Evolutionary conservation across 2,888 invertebrate genomes (phyloP), one percentile per base, ranked within the genome.

Genomic region (Lepidocyrtinus sp.): DNA sequence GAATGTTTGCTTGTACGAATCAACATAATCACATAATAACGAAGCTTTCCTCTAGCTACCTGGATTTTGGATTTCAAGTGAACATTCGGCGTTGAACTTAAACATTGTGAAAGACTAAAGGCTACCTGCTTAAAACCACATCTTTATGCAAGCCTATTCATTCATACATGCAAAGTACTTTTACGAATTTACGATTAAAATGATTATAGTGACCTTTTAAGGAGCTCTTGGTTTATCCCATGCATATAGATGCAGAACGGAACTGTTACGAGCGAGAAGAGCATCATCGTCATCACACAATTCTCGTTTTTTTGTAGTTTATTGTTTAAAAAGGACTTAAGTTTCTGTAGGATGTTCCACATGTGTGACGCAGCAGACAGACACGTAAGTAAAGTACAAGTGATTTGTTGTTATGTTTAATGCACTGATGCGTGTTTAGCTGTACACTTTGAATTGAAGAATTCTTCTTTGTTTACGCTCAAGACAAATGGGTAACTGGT

Each of bases 151-250:
- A n/a, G n/a, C n/a, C n/a, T n/a, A n/a, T n/a, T n/a, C n/a, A n/a
- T n/a, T n/a, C n/a, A n/a, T n/a, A n/a, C n/a, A n/a, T n/a, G n/a
- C n/a, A n/a, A n/a, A n/a, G n/a, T n/a, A n/a, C n/a, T n/a, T n/a
- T n/a, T n/a, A n/a, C n/a, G n/a, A n/a, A n/a, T n/a, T n/a, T n/a
- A n/a, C n/a, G n/a, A n/a, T n/a, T n/a, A n/a, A n/a, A n/a, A n/a
- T n/a, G n/a, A n/a, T n/a, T n/a, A n/a, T n/a, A n/a, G 62, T 69
- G 69, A 75, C 75, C 75, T 75, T 75, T 75, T 75, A 75, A 75
- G 75, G 75, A 75, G 64, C 69, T 75, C 63, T 21, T 50, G n/a
- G 36, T 2, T 15, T 17, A 1, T 0, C n/a, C 2, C 27, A 64
- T 7, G 9, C 25, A 7, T 62, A 24, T 24, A 62, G n/a, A 68